A percentile compares a stretch with the other conserved stretches of the same genome.
Evolutionary conservation across 2,797 vertebrate species (phyloP).

Genomic region (Semaprochilodus insignis): DNA sequence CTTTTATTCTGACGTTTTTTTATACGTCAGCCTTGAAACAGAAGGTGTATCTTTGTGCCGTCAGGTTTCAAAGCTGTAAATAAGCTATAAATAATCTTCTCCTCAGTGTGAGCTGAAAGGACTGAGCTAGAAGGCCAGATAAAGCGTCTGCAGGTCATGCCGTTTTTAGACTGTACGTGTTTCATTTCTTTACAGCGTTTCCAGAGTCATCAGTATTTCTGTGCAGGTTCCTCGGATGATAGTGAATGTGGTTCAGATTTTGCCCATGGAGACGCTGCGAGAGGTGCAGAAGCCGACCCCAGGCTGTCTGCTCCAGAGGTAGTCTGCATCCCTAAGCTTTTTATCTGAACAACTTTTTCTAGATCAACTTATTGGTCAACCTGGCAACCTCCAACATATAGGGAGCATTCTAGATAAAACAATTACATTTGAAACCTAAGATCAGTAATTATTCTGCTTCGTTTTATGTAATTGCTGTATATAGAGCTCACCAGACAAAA

Average conservation of each 20-base stretch:
- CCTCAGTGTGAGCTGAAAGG: not conserved
- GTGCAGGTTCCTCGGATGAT: slow-evolving; percentile 84
- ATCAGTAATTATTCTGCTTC: too few species aligned
- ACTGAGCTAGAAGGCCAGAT: too few species aligned
- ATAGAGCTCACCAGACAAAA: too few species aligned
- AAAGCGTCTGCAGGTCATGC: too few species aligned
- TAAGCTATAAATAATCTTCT: not conserved
- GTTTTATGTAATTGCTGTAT: too few species aligned
- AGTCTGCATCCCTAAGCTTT: slow-evolving; percentile 15
- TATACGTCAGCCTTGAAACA: not conserved
- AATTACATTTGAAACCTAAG: too few species aligned
- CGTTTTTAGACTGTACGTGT: not conserved
- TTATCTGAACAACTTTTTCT: not conserved
- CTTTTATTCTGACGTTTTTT: not conserved
- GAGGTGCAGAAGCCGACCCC: slow-evolving; percentile 80
- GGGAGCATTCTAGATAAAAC: too few species aligned
- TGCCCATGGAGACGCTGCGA: slow-evolving; percentile 78
- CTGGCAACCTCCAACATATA: too few species aligned
- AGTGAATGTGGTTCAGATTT: slow-evolving; percentile 80
- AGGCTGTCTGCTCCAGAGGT: slow-evolving; percentile 79
- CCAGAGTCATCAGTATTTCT: not conserved
- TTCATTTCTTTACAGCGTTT: too few species aligned
- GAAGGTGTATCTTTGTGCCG: not conserved
- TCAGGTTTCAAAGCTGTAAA: not conserved
- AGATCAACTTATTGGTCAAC: too few species aligned